phyloP scores from a whole-genome alignment of 2,888 invertebrate genomes.

The Lepidonotus clava region DNA sequence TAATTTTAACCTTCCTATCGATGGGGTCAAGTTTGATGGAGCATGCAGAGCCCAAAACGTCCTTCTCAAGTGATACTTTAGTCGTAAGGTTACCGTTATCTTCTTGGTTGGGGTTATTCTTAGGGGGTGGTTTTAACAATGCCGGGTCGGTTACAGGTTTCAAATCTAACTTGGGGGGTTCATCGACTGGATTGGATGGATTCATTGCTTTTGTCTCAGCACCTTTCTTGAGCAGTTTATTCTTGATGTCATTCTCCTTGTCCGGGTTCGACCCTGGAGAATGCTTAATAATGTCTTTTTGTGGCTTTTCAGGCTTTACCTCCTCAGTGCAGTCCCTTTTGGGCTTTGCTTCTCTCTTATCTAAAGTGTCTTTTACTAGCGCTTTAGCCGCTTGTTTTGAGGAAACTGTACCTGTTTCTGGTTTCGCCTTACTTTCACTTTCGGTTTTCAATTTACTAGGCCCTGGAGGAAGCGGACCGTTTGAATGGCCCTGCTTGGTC shows the following conservation, averaged over 20 bases:
- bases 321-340: background rate
- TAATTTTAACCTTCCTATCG: slow-evolving; percentile 6
- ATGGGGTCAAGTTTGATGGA: slow-evolving; percentile 20
- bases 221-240: slow-evolving; percentile 48
- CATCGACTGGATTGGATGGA: slow-evolving; percentile 12
- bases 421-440: background rate
- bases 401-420: background rate
- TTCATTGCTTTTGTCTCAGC: slow-evolving; percentile 37
- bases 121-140: background rate
- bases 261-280: background rate
- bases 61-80: slow-evolving; percentile 18
- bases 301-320: background rate
- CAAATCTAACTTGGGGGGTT: background rate
- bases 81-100: background rate
- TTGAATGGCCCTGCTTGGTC: background rate
- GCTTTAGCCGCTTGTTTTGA: background rate
- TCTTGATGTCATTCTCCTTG: slow-evolving; percentile 33
- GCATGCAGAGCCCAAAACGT: slow-evolving; percentile 4
- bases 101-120: background rate
- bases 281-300: background rate
- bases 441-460: background rate
- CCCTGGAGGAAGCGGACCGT: background rate
- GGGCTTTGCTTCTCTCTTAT: background rate
- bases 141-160: background rate
- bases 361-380: background rate